These are phyloP conservation scores for Phania funesta DNA, from an alignment of 2,888 invertebrate genomes.

Conservation along the genomic window DNA sequence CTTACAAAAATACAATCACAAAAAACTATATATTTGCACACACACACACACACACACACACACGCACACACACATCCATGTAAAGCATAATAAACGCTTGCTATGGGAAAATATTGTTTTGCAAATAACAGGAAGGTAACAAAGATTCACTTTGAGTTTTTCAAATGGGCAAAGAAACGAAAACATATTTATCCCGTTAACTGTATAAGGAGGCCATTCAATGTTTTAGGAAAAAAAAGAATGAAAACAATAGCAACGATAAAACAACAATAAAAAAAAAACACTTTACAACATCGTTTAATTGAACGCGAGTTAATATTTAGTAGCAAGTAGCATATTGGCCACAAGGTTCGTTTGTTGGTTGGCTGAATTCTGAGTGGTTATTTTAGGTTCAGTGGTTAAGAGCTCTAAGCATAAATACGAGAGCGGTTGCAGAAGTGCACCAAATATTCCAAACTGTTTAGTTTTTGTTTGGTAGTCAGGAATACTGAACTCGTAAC, in stretches of 20 bases:
- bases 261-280: conserved; percentile 3
- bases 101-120: conserved; percentile 13
- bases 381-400: conserved; percentile 1
- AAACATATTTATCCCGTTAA: conserved; percentile 17
- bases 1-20: neutral
- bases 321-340: neutral
- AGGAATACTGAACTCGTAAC: too few species aligned
- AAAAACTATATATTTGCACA: too few species aligned
- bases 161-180: conserved; percentile 14
- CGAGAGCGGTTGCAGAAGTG: neutral
- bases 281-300: conserved; percentile 19
- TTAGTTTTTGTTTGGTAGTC: too few species aligned
- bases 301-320: neutral
- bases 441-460: too few species aligned
- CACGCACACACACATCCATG: neutral
- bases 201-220: neutral
- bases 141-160: conserved; percentile 48
- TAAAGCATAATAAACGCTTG: conserved; percentile 8
- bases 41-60: neutral
- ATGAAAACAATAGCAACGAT: conserved; percentile 4
- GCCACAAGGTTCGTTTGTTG: conserved; percentile 10
- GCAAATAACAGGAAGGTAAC: too few species aligned
- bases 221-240: conserved; percentile 42
- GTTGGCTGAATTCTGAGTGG: conserved; percentile 25
- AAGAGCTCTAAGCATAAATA: conserved; percentile 24